Evolutionary conservation across 2,797 vertebrate genomes (phyloP).

Genomic region (Pipistrellus kuhlii): DNA sequence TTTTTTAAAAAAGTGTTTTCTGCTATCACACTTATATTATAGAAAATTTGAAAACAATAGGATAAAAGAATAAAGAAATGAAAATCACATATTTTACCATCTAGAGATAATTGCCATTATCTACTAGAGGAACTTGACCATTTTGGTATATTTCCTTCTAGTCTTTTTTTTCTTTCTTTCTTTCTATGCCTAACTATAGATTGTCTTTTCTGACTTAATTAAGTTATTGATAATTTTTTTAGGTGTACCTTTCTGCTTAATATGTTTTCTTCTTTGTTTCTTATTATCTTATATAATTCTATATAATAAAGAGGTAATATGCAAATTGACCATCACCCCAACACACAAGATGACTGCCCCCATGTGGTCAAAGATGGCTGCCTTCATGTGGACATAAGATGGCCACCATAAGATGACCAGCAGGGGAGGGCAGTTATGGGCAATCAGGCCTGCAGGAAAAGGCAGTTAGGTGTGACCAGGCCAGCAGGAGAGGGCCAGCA

Average conservation of each 20-base stretch:
- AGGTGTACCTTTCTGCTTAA: not conserved
- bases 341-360: no score
- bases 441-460: no score
- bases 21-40: not conserved
- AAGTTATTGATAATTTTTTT: constrained; percentile 39
- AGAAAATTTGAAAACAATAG: not conserved
- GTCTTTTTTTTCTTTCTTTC: not conserved
- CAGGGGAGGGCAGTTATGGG: no score
- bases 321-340: no score
- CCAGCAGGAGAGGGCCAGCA: no score
- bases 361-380: no score
- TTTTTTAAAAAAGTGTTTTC: not conserved
- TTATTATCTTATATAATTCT: not conserved
- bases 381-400: no score
- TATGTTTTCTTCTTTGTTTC: not conserved
- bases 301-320: no score
- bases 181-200: not conserved
- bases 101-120: not conserved
- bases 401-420: no score
- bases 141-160: constrained; percentile 24
- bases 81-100: constrained; percentile 29
- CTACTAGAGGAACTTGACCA: not conserved
- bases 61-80: constrained; percentile 17
- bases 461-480: no score
- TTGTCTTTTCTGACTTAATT: constrained; percentile 18